A percentile compares a stretch with the other conserved stretches of the same genome.
Conservation (phyloP, 2,888 invertebrate species). For the Ypsolopha sequella region DNA sequence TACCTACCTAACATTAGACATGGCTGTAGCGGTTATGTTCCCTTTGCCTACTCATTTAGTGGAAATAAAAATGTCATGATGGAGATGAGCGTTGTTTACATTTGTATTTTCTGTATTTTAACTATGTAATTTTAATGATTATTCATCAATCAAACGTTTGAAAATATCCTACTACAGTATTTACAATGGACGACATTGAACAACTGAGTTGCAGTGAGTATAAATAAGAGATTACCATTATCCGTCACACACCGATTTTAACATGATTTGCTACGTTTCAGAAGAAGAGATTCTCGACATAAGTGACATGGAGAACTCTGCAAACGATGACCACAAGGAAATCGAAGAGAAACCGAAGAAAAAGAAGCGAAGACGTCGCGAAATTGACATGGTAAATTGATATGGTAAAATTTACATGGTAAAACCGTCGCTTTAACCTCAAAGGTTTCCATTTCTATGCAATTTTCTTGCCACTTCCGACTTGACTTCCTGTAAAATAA, state of each 20-base stretch:
- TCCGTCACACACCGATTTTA: background rate
- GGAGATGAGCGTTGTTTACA: too few species aligned
- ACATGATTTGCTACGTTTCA: slow-evolving; percentile 15
- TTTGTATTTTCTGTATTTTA: too few species aligned
- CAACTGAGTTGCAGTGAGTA: slow-evolving; percentile 61
- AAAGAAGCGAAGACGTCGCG: slow-evolving; percentile 50
- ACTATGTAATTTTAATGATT: too few species aligned
- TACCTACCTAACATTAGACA: too few species aligned
- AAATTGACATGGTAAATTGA: slow-evolving; percentile 56
- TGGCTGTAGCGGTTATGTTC: too few species aligned
- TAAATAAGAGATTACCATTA: background rate
- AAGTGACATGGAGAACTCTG: slow-evolving; percentile 57
- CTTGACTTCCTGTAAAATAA: background rate
- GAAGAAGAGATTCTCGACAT: slow-evolving; percentile 54
- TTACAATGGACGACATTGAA: slow-evolving; percentile 16
- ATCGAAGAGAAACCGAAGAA: slow-evolving; percentile 49
- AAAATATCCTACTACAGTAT: background rate
- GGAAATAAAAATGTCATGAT: too few species aligned
- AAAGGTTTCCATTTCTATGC: background rate
- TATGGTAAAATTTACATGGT: slow-evolving; percentile 58
- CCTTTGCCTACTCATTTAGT: too few species aligned
- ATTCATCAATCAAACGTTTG: too few species aligned
- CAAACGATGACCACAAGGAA: slow-evolving; percentile 49
- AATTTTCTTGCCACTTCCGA: background rate
- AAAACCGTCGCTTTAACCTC: background rate